Evolutionary conservation across 2,797 vertebrate species (phyloP).

Genomic region (Alca torda): DNA sequence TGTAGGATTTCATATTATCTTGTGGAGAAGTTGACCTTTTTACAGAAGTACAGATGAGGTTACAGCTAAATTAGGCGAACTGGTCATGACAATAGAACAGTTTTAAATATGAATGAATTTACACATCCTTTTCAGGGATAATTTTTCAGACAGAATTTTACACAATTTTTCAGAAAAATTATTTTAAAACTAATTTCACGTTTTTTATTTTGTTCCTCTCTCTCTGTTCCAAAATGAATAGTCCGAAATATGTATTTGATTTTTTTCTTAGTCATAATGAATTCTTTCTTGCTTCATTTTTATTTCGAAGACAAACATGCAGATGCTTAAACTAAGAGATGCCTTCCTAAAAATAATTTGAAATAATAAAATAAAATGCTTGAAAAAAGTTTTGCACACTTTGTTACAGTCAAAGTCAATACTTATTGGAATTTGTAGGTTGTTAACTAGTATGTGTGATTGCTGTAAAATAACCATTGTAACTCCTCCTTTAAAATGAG

Average conservation of each 20-base stretch:
- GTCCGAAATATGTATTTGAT: neutral
- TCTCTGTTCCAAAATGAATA: neutral
- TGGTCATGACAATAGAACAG: neutral
- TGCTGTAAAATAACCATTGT: neutral
- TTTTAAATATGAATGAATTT: neutral
- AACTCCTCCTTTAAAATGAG: neutral
- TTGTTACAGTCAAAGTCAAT: neutral
- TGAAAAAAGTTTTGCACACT: neutral
- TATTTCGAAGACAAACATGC: neutral
- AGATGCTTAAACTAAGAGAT: neutral
- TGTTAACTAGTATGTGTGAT: neutral
- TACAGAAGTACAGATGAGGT: neutral
- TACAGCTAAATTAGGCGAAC: neutral
- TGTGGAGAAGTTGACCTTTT: neutral
- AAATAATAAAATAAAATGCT: neutral
- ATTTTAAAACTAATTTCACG: neutral
- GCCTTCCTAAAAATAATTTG: neutral
- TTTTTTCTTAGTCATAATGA: neutral
- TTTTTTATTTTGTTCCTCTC: neutral
- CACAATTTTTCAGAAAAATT: neutral
- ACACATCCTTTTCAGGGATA: neutral
- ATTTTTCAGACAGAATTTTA: neutral
- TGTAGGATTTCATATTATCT: neutral
- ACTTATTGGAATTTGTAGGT: neutral
- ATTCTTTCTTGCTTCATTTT: neutral